These are phyloP conservation scores for Babyrousa celebensis DNA, from an alignment of 2,797 vertebrate species.

Conservation along the genomic window DNA sequence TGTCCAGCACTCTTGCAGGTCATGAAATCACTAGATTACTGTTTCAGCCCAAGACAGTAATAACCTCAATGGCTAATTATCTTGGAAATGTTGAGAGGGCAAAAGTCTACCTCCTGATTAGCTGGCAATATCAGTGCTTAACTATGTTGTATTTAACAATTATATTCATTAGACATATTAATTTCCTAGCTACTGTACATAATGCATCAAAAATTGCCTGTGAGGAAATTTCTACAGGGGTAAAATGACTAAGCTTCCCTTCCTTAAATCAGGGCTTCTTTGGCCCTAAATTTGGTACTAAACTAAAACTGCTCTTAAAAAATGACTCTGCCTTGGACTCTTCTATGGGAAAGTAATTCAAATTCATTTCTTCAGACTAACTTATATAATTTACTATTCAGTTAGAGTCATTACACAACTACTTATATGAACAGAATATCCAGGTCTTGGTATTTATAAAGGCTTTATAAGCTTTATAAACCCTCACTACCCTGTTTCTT, in stretches of 20 bases:
- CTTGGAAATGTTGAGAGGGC: not conserved
- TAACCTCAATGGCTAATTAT: not conserved
- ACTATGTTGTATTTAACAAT: not conserved
- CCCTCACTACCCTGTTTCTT: not conserved
- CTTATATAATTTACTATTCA: not conserved
- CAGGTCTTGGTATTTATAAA: not conserved
- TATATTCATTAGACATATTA: not conserved
- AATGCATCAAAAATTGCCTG: not conserved
- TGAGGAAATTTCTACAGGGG: not conserved
- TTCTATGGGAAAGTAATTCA: not conserved
- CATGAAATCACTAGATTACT: conserved; percentile 4
- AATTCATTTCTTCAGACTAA: not conserved
- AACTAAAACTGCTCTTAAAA: not conserved
- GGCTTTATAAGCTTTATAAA: not conserved
- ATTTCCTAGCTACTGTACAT: not conserved
- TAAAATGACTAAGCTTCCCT: not conserved
- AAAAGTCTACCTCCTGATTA: not conserved
- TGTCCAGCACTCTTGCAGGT: not conserved
- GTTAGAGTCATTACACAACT: not conserved
- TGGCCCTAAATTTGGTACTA: not conserved
- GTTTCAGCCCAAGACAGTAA: not conserved
- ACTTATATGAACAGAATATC: conserved; percentile 8
- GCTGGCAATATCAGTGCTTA: not conserved
- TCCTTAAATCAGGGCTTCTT: not conserved
- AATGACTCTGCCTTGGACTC: not conserved